Evolutionary conservation across 23 tunicate genomes (phyloP), one percentile per base, ranked within the genome.

Genomic region (Trididemnum clinides): DNA sequence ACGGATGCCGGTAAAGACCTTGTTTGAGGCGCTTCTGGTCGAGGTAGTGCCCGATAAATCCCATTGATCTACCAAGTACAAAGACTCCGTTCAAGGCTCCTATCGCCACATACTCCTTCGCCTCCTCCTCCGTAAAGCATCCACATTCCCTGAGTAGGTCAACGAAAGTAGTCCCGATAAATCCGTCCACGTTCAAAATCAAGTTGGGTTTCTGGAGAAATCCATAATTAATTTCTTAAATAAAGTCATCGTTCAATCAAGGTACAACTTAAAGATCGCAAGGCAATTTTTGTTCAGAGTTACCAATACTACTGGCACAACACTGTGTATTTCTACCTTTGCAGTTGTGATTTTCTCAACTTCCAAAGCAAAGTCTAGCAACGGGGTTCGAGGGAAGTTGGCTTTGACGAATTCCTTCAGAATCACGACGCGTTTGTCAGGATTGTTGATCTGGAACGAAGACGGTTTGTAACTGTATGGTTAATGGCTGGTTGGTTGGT

Each of bases 281-380:
- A n/a, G n/a, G n/a, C n/a, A n/a, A n/a, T n/a, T n/a, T n/a, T n/a
- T n/a, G n/a, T n/a, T n/a, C n/a, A n/a, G n/a, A n/a, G n/a, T n/a
- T n/a, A n/a, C n/a, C n/a, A n/a, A n/a, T n/a, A n/a, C n/a, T n/a
- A n/a, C n/a, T n/a, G n/a, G n/a, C n/a, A n/a, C n/a, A n/a, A n/a
- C n/a, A n/a, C n/a, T n/a, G n/a, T n/a, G n/a, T n/a, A n/a, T n/a
- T n/a, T n/a, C n/a, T n/a, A 96, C 99, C 99, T 96, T 96, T 20
- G 99, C 94, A 4, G 99, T 96, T n/a, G 99, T 96, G 31, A 96
- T 82, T 73, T 96, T 90, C 59, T 96, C 99, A 3, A 96, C 99
- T 84, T 91, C 88, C 6, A 86, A 32, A 2, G 99, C 99, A 81
- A 85, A 96, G 57, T 90, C 96, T 49, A 91, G 70, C 39, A 96